Conservation (phyloP, 2,888 invertebrate genomes). For the Epiblema foenella region DNA sequence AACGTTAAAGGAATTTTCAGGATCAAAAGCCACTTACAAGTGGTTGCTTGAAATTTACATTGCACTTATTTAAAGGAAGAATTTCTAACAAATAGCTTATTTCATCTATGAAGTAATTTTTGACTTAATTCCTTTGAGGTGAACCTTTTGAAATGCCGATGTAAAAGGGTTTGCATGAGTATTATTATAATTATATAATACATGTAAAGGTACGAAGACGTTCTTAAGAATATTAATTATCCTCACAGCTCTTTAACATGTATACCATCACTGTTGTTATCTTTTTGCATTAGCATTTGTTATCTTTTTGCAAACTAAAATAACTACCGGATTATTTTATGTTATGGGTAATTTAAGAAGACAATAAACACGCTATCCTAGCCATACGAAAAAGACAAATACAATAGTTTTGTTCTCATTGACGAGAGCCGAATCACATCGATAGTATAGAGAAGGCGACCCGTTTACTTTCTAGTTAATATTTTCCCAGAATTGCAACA, state of each 20-base stretch:
- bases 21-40: constrained; percentile 76
- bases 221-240: neutral
- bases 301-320: too few relatives aligned
- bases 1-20: constrained; percentile 69
- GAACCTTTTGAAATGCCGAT: constrained; percentile 7
- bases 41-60: constrained; percentile 77
- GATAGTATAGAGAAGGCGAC: too few relatives aligned
- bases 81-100: constrained; percentile 41
- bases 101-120: constrained; percentile 39
- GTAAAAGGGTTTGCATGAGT: constrained; percentile 5
- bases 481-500: too few relatives aligned
- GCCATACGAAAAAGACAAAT: too few relatives aligned
- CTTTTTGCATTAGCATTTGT: too few relatives aligned
- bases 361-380: too few relatives aligned
- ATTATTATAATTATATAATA: constrained; percentile 7
- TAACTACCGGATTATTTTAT: too few relatives aligned
- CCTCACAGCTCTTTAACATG: neutral
- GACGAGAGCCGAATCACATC: too few relatives aligned
- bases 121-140: constrained; percentile 36
- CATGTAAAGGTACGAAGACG: neutral
- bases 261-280: neutral
- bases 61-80: constrained; percentile 64
- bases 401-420: too few relatives aligned
- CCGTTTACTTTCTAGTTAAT: too few relatives aligned
- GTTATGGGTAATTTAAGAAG: too few relatives aligned